These are phyloP conservation scores for Heliconius melpomene DNA, from an alignment of 1,140 invertebrate genomes.

Conservation along the genomic window DNA sequence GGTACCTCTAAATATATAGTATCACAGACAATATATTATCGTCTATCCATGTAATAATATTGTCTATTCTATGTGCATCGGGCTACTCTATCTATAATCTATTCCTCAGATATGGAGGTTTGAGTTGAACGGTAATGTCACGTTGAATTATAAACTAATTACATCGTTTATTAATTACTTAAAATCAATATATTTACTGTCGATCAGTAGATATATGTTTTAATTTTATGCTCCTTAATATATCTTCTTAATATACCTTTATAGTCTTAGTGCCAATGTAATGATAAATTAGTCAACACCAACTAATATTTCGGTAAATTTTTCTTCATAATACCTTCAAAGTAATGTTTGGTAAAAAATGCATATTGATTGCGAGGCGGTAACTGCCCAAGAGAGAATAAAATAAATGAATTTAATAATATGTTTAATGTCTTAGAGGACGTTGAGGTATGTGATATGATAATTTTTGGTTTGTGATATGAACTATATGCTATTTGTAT, in stretches of 20 bases:
- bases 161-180: constrained; percentile 9
- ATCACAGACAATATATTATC: neutral
- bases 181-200: neutral
- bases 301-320: constrained; percentile 9
- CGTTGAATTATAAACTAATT: constrained; percentile 30
- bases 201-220: neutral
- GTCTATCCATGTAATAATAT: neutral
- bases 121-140: constrained; percentile 36
- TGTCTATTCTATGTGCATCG: neutral
- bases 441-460: neutral
- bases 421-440: neutral
- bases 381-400: neutral
- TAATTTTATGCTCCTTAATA: neutral
- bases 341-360: constrained; percentile 1
- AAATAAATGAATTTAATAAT: neutral
- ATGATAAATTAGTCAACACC: neutral
- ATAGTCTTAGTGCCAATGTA: neutral
- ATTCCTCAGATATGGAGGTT: constrained; percentile 23
- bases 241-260: neutral
- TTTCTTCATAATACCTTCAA: neutral
- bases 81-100: no score
- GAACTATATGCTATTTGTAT: neutral
- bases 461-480: neutral
- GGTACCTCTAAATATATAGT: no score
- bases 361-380: neutral